Percentiles rank a stretch among this genome's conserved stretches.
Conservation (phyloP, 2,888 invertebrate genomes). For the Dasysyrphus albostriatus region DNA sequence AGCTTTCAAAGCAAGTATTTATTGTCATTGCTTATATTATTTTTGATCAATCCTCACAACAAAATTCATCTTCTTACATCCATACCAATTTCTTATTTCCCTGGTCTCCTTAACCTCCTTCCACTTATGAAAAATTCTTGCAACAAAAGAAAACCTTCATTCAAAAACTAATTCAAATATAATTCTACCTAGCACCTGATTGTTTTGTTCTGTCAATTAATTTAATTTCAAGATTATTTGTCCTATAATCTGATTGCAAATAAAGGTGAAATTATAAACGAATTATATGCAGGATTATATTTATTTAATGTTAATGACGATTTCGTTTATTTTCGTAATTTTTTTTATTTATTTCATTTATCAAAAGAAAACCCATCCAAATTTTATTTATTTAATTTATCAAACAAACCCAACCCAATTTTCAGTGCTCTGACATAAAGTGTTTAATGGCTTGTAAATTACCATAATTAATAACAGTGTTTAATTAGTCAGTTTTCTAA, state of each 20-base stretch:
- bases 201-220: not conserved
- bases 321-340: not conserved
- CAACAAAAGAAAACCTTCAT: no score
- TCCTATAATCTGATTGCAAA: constrained; percentile 16
- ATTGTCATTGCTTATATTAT: no score
- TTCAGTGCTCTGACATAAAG: not conserved
- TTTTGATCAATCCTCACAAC: no score
- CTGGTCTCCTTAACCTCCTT: no score
- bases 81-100: no score
- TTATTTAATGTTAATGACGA: not conserved
- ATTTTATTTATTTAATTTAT: constrained; percentile 10
- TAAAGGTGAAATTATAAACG: constrained; percentile 1
- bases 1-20: no score
- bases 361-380: constrained; percentile 1
- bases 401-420: constrained; percentile 10
- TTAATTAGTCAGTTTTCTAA: not conserved
- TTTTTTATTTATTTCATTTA: not conserved
- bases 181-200: no score
- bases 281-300: not conserved
- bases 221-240: not conserved
- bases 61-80: no score
- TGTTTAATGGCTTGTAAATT: constrained; percentile 6
- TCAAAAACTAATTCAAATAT: no score
- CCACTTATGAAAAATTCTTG: no score
- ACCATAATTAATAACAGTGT: constrained; percentile 13